Evolutionary conservation across 2,113 vertebrate species (phyloP), one percentile per base, ranked within the genome.

Genomic region (Paramormyrops kingsleyae): DNA sequence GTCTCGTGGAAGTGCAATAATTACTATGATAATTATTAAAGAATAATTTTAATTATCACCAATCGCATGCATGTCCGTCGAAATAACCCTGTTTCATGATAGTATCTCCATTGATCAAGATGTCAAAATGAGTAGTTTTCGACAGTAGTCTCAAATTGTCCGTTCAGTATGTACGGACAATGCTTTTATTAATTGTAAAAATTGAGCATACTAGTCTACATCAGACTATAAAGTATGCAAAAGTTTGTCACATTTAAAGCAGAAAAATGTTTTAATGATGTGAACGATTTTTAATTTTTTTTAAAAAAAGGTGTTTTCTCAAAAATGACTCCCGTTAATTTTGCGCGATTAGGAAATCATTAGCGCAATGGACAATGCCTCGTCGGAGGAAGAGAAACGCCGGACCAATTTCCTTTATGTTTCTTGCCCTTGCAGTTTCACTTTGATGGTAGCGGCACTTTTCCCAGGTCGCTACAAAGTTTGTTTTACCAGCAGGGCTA

Each of bases 401-500:
- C 31, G 88, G 27, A 31, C 31, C 87, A 35, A 13, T 46, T 87
- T 89, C 5, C 66, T 89, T 88, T 90, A 44, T 84, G 83, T n/a
- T 84, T 84, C 24, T 84, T 84, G 35, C 53, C 59, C 89, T 90
- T 56, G 74, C 77, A 46, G 46, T 91, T 91, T 89, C 77, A 87
- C 84, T 87, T 87, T 91, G 59, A 66, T 77, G 62, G 50, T 46
- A 21, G 84, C 50, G 66, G 90, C 80, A 83, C n/a, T 80, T 77
- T 46, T 88, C 74, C 84, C 53, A 46, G 17, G 50, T 44, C 84
- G 39, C 53, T 84, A 52, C 83, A 86, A 84, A 83, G 52, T 83
- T 53, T 90, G 83, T 91, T 53, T 88, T 92, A 91, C 92, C 91
- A 91, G 91, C 92, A 91, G 92, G 92, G 90, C 93, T 84, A 77